Percentiles rank a stretch among this genome's conserved stretches.
These are phyloP conservation scores for Sphaeramia orbicularis DNA, from an alignment of 2,797 vertebrate species.

Conservation along the genomic window DNA sequence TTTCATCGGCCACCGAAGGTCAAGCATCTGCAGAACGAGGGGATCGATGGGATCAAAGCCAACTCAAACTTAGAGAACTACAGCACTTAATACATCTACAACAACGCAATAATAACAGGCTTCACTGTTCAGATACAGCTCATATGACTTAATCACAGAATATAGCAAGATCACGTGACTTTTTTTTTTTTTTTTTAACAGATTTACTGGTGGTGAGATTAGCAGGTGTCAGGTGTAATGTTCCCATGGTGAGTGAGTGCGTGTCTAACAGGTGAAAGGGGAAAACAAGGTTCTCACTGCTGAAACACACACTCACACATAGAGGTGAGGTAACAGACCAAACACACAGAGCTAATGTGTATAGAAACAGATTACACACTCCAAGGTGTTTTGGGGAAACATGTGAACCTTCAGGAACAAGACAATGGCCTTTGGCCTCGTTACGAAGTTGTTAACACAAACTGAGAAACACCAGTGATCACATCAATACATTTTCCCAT, in stretches of 20 bases:
- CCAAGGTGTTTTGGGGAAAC: conserved; percentile 1
- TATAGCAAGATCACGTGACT: conserved; percentile 20
- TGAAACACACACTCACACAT: background rate
- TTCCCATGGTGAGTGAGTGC: conserved; percentile 20
- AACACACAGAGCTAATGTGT: conserved; percentile 9
- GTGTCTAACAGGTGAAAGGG: background rate
- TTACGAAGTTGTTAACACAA: background rate
- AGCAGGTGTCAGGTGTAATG: conserved; percentile 11
- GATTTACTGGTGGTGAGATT: conserved; percentile 2
- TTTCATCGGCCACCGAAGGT: background rate
- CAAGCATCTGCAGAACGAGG: background rate
- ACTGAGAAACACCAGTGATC: background rate
- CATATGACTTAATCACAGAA: background rate
- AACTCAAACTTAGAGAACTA: background rate
- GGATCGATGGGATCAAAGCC: background rate
- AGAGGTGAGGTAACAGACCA: background rate
- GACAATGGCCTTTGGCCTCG: conserved; percentile 4
- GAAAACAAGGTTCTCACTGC: background rate
- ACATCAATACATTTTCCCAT: background rate
- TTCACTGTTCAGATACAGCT: conserved; percentile 1
- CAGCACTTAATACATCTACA: background rate
- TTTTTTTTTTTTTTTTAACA: conserved; percentile 19
- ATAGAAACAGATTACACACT: conserved; percentile 33
- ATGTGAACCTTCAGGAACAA: conserved; percentile 7
- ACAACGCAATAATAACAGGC: background rate